Evolutionary conservation across 2,113 vertebrate genomes (phyloP).

Genomic region (Pseudonaja textilis): DNA sequence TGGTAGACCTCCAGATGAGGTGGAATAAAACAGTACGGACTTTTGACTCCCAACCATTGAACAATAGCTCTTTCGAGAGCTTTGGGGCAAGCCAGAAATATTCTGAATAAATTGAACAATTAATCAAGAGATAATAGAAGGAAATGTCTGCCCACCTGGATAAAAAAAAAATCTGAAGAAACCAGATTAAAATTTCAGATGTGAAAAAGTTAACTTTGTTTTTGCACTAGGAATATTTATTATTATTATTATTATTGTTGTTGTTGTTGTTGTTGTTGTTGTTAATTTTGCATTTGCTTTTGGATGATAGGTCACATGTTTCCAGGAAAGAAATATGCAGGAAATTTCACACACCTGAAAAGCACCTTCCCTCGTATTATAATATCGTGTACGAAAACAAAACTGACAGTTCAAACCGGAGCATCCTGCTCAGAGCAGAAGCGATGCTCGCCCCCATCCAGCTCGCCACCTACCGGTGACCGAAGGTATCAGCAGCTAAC

Average conservation of each 20-base stretch:
- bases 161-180: neutral
- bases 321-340: neutral
- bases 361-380: neutral
- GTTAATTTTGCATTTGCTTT: neutral
- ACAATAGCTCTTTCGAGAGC: neutral
- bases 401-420: neutral
- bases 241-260: no score
- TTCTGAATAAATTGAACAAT: neutral
- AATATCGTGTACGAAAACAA: neutral
- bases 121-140: neutral
- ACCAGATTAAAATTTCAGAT: neutral
- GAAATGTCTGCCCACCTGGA: neutral
- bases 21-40: neutral
- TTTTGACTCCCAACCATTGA: neutral
- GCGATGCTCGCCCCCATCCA: neutral
- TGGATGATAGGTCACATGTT: neutral
- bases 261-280: no score
- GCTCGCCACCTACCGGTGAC: neutral
- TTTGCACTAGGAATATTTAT: neutral
- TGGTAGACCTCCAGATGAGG: neutral
- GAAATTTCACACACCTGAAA: neutral
- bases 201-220: neutral
- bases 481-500: neutral
- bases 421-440: neutral
- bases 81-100: neutral